Conservation (phyloP, 2,113 vertebrate genomes). For the Triplophysa siluroides region DNA sequence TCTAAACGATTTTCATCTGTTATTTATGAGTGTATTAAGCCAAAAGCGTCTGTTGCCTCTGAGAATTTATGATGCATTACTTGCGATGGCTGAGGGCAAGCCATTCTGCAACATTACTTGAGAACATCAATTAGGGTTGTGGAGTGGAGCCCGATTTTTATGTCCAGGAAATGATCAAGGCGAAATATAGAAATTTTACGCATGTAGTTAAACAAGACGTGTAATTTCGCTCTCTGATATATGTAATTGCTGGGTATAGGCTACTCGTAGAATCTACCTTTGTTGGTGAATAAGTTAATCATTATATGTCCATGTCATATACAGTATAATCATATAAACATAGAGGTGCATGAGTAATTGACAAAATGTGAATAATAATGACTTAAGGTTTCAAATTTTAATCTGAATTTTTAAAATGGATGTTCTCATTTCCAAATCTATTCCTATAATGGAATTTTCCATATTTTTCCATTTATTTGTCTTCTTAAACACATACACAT, state of each 20-base stretch:
- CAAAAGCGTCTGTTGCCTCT: constrained; percentile 50
- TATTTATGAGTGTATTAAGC: constrained; percentile 58
- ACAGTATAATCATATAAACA: not conserved
- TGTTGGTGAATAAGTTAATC: not conserved
- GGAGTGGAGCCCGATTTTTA: constrained; percentile 17
- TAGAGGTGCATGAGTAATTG: too few species aligned
- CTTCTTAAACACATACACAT: not conserved
- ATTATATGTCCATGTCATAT: not conserved
- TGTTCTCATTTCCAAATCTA: not conserved
- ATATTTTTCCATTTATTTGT: too few species aligned
- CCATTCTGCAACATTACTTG: constrained; percentile 48
- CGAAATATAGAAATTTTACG: not conserved
- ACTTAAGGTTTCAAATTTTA: too few species aligned
- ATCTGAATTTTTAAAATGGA: too few species aligned
- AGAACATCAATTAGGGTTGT: constrained; percentile 55
- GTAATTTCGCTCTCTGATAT: not conserved
- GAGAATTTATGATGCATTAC: constrained; percentile 58
- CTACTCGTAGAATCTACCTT: not conserved
- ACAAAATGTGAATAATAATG: not conserved
- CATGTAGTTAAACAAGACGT: not conserved
- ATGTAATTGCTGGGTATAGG: not conserved
- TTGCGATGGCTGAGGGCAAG: constrained; percentile 36
- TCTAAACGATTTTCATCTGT: constrained; percentile 56
- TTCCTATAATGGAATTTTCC: not conserved
- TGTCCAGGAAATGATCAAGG: not conserved